These are phyloP conservation scores for Otus sunia DNA, from an alignment of 2,113 vertebrate genomes.

Conservation along the genomic window DNA sequence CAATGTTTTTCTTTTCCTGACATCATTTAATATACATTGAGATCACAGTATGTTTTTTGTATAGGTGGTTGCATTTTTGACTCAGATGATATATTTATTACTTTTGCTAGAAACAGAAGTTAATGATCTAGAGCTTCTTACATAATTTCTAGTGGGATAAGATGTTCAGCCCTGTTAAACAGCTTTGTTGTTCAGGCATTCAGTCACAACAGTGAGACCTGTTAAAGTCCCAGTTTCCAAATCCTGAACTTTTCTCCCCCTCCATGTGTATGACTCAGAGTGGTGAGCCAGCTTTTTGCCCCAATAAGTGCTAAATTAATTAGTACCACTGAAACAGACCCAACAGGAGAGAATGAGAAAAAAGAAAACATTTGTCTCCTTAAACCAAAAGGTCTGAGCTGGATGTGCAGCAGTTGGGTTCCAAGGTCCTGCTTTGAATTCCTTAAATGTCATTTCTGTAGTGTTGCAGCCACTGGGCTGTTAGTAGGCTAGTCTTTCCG, in stretches of 20 bases:
- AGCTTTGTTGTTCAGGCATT: neutral
- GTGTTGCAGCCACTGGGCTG: neutral
- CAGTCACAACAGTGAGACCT: neutral
- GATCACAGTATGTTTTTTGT: neutral
- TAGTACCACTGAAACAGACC: neutral
- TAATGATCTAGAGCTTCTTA: neutral
- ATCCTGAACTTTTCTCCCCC: neutral
- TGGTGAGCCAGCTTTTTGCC: neutral
- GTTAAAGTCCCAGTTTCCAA: neutral
- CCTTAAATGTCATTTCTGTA: neutral
- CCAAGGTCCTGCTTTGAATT: neutral
- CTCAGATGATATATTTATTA: neutral
- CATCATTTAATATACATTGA: neutral
- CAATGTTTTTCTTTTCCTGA: neutral
- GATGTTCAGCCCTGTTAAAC: neutral
- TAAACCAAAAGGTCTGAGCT: neutral
- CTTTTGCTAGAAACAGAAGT: neutral
- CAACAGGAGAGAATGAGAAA: neutral
- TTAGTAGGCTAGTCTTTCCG: neutral
- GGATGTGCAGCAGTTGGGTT: neutral
- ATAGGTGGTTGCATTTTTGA: neutral
- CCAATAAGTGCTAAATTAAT: neutral
- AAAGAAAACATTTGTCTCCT: neutral
- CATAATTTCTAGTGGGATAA: neutral
- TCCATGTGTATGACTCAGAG: neutral